These are phyloP conservation scores for Drosophila bipectinata DNA, from an alignment of 1,140 invertebrate genomes.

Conservation along the genomic window DNA sequence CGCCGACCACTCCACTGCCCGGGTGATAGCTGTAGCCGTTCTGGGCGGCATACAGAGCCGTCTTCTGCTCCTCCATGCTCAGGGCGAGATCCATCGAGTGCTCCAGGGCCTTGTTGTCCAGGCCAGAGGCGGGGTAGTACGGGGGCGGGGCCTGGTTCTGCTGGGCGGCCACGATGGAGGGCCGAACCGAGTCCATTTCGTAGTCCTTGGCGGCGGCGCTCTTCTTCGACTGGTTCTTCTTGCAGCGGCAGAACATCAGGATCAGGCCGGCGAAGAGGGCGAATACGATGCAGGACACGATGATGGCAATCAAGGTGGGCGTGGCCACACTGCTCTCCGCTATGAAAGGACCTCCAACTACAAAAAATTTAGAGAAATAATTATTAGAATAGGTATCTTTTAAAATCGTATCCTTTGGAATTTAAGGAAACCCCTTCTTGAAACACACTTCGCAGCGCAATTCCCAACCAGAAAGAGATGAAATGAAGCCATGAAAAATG, in stretches of 20 bases:
- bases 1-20: conserved; percentile 84
- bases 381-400: background rate
- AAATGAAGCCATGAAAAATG: conserved; percentile 80
- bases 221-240: conserved; percentile 92
- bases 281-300: conserved; percentile 92
- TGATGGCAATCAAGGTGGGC: conserved; percentile 91
- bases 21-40: conserved; percentile 93
- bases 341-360: conserved; percentile 91
- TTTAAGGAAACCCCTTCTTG: background rate
- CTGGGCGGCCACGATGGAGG: conserved; percentile 90
- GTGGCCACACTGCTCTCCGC: conserved; percentile 91
- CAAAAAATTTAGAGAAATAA: background rate
- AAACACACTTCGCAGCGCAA: conserved; percentile 10
- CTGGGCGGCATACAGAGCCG: conserved; percentile 91
- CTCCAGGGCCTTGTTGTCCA: conserved; percentile 96
- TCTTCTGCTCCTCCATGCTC: conserved; percentile 92
- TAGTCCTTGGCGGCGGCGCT: conserved; percentile 92
- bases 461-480: conserved; percentile 12
- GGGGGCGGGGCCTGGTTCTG: conserved; percentile 93
- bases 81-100: conserved; percentile 92
- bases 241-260: conserved; percentile 94
- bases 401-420: background rate
- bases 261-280: conserved; percentile 90
- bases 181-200: conserved; percentile 93
- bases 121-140: conserved; percentile 92